Percentiles rank a stretch among this genome's conserved stretches.
phyloP scores from a whole-genome alignment of 2,888 invertebrate species.

The Boloria selene region DNA sequence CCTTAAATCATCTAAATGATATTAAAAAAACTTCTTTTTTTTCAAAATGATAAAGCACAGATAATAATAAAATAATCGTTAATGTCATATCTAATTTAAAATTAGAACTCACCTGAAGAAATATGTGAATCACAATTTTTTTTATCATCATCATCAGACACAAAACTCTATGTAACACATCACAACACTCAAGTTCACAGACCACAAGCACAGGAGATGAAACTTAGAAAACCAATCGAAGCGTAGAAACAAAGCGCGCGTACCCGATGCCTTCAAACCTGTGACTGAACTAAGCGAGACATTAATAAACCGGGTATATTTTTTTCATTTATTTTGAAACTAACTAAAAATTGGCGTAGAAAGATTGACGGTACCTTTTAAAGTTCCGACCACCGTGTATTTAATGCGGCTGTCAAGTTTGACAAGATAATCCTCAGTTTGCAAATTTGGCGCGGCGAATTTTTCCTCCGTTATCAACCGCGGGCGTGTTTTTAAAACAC shows the following conservation, averaged over 20 bases:
- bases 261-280: constrained; percentile 68
- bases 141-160: constrained; percentile 6
- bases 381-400: constrained; percentile 53
- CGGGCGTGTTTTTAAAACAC: constrained; percentile 18
- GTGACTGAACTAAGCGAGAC: constrained; percentile 72
- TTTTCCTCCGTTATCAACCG: constrained; percentile 31
- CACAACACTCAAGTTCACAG: constrained; percentile 16
- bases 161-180: constrained; percentile 2
- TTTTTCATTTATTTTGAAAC: constrained; percentile 69
- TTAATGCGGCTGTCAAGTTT: constrained; percentile 63
- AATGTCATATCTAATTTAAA: not conserved
- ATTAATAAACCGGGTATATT: constrained; percentile 60
- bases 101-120: constrained; percentile 7
- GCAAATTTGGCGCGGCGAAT: constrained; percentile 40
- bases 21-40: too few relatives aligned
- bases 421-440: constrained; percentile 63
- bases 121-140: not conserved
- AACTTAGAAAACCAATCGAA: constrained; percentile 21
- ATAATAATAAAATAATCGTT: too few relatives aligned
- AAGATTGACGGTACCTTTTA: constrained; percentile 67
- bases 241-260: constrained; percentile 55
- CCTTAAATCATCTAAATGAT: too few relatives aligned
- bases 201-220: constrained; percentile 11
- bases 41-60: too few relatives aligned
- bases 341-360: constrained; percentile 65